Percentiles rank a stretch among this genome's conserved stretches.
Conservation (phyloP, 2,113 vertebrate species). For the Cottus gobio region DNA sequence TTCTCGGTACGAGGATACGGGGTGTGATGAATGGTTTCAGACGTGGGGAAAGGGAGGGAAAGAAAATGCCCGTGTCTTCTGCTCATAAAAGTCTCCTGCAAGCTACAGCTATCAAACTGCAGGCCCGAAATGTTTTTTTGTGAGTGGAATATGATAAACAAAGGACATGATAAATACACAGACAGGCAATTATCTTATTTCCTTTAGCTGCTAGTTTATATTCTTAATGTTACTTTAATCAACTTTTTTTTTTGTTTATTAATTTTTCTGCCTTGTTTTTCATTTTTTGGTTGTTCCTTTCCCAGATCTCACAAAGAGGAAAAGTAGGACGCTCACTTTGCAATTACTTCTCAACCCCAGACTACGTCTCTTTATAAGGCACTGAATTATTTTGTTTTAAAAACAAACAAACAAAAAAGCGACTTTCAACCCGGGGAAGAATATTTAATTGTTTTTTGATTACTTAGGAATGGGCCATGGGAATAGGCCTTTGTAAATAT, state of each 20-base stretch:
- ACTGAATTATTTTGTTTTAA: conserved; percentile 81
- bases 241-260: conserved; percentile 75
- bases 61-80: conserved; percentile 58
- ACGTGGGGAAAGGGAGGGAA: conserved; percentile 53
- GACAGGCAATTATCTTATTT: conserved; percentile 79
- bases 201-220: conserved; percentile 74
- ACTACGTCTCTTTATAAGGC: conserved; percentile 83
- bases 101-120: conserved; percentile 50
- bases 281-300: conserved; percentile 76
- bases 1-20: conserved; percentile 72
- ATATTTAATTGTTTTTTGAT: conserved; percentile 91
- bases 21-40: conserved; percentile 82
- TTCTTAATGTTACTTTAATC: conserved; percentile 79
- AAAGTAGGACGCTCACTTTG: conserved; percentile 84
- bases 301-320: conserved; percentile 73
- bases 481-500: conserved; percentile 86
- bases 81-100: conserved; percentile 73
- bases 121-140: conserved; percentile 42
- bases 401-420: conserved; percentile 85
- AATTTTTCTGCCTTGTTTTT: conserved; percentile 52
- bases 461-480: conserved; percentile 84
- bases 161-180: conserved; percentile 76
- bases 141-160: conserved; percentile 64
- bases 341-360: conserved; percentile 78
- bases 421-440: conserved; percentile 81